Conservation (phyloP, 2,888 invertebrate species). For the Scaptomyza caliginosa region DNA sequence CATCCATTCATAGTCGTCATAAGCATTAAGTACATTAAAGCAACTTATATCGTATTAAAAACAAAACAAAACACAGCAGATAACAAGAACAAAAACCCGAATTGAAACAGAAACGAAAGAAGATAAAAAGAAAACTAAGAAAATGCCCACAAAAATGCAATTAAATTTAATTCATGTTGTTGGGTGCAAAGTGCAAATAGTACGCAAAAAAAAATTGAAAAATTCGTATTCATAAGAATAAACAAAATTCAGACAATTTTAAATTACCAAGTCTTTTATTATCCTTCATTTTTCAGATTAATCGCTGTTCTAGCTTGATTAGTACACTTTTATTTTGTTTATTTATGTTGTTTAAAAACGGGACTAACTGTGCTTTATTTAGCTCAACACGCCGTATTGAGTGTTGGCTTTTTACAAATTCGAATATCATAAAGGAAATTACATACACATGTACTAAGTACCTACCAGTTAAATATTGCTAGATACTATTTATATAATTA, state of each 20-base stretch:
- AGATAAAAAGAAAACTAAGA: constrained; percentile 23
- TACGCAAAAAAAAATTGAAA: constrained; percentile 48
- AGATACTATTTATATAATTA: constrained; percentile 16
- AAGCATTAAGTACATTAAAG: constrained; percentile 71
- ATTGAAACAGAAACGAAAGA: constrained; percentile 48
- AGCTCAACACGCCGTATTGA: constrained; percentile 12
- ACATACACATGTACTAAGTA: constrained; percentile 58
- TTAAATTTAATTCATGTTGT: constrained; percentile 52
- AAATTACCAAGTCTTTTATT: constrained; percentile 47
- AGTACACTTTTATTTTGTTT: constrained; percentile 3
- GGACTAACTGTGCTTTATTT: constrained; percentile 18
- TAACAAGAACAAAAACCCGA: constrained; percentile 50
- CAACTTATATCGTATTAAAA: constrained; percentile 44
- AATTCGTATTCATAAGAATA: constrained; percentile 65
- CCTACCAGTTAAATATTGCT: constrained; percentile 51
- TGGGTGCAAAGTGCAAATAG: constrained; percentile 46
- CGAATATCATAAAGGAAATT: constrained; percentile 15
- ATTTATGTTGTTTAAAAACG: constrained; percentile 27
- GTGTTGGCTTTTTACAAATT: constrained; percentile 16
- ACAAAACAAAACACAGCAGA: constrained; percentile 28
- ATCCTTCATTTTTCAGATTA: neutral
- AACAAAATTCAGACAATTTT: constrained; percentile 63
- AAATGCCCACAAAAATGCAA: constrained; percentile 47
- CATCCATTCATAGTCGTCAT: constrained; percentile 76
- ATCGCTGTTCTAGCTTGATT: neutral